A percentile compares a stretch with the other conserved stretches of the same genome.
Conservation (phyloP, 2,888 invertebrate species). For the Hirtodrosophila alboralis region DNA sequence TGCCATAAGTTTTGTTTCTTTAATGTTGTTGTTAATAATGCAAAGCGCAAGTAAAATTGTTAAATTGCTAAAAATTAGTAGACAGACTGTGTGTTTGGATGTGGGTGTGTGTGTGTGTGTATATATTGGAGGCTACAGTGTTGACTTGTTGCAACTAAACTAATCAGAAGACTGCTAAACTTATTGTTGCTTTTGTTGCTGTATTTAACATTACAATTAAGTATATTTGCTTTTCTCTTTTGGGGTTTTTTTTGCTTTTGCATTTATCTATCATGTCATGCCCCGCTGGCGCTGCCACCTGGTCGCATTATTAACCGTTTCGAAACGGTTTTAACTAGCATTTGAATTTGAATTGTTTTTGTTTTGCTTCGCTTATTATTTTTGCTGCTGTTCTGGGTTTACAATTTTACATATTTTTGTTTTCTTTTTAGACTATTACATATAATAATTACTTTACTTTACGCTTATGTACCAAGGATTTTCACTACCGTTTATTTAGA, state of each 20-base stretch:
- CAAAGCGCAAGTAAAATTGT: conserved; percentile 58
- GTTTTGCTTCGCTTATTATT: conserved; percentile 44
- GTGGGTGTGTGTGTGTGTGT: conserved; percentile 24
- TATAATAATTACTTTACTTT: conserved; percentile 64
- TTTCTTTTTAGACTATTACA: conserved; percentile 56
- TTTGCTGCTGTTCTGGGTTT: conserved; percentile 38
- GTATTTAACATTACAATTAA: conserved; percentile 53
- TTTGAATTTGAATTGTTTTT: conserved; percentile 48
- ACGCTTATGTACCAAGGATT: conserved; percentile 77
- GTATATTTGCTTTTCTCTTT: conserved; percentile 45
- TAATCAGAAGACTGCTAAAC: conserved; percentile 57
- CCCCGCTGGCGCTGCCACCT: conserved; percentile 49
- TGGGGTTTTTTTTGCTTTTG: no score
- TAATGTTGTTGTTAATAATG: conserved; percentile 35
- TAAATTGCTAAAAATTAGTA: conserved; percentile 52
- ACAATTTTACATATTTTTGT: conserved; percentile 48
- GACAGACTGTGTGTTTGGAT: conserved; percentile 35
- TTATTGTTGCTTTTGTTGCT: conserved; percentile 37
- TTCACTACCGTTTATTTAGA: conserved; percentile 76
- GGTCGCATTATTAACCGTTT: conserved; percentile 39
- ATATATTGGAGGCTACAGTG: conserved; percentile 43
- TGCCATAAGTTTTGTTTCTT: conserved; percentile 19
- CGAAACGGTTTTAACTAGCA: conserved; percentile 30
- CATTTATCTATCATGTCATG: conserved; percentile 12
- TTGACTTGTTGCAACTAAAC: conserved; percentile 66